Base-by-base conservation (phyloP, 2,888 invertebrate species). In the Oscheius onirici region DNA sequence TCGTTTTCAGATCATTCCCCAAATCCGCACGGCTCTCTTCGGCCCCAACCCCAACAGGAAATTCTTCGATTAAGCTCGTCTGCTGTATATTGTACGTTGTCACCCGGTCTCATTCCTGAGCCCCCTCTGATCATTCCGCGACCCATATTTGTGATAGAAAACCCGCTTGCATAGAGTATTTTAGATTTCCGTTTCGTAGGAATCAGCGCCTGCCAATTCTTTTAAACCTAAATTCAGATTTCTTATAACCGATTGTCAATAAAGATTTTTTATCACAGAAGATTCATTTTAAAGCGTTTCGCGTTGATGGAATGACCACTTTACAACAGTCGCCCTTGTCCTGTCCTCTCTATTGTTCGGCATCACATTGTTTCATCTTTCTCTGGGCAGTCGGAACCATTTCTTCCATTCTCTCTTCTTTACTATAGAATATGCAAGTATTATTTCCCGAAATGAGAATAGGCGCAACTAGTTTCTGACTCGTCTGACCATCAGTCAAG, bases 11-110 rank as follows among this genome's bases (percentile, higher is more conserved):
- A 91, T 97, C 90, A 90, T 97, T 85, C 97, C 97, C 17, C 93
- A 96, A 90, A 93, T 97, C 85, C 94, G 97, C 90, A 93, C 92
- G 67, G 94, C 95, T 69, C 91, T 99, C 83, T 99, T 97, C 90
- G 97, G 97, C 52, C 92, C 92, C 87, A 99, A 99, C 90, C 92
- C 93, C 77, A 97, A 96, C 91, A 93, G 97, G 88, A 95, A 93
- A 91, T 97, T 97, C 91, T 92, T 84, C 78, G 87, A 87, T 72
- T 87, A 82, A 69, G 55, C 40, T 40, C 41, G 40, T 26, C 15
- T 11, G n/a, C 67, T 61, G 61, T 61, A 61, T 61, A 61, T 61
- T 61, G 40, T 41, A 15, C 24, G 3, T 57, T 57, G 28, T 17
- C 24, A 40, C 5, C 26, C 46, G 61, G 61, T 61, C 61, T 61